Base-by-base conservation (phyloP, 2,113 vertebrate species). In the Microcebus murinus region DNA sequence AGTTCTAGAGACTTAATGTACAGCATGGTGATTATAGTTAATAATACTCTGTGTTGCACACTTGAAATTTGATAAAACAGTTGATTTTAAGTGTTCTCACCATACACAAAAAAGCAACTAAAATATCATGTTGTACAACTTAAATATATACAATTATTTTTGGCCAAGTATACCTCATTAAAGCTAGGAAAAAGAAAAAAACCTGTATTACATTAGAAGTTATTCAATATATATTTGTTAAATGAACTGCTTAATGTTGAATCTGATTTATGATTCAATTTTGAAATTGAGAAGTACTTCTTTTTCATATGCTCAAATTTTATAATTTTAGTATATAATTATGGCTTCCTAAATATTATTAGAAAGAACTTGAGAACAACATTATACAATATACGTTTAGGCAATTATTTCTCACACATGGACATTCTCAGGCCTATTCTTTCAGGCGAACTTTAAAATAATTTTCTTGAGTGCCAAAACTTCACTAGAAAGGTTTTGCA, bases 401-500 rank as follows among this genome's bases (percentile, higher is more conserved):
- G 6, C 14, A 48, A 12, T 57, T 74, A 34, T 68, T 86, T 95
- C 50, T 76, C 74, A 82, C 21, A 42, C 23, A 59, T 13, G 3
- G 57, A 29, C 63, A 70, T 42, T 57, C 23, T 85, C 65, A 55
- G 12, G 29, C 48, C 45, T 74, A 9, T 83, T 65, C 18, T 23
- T 76, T 93, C 65, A 57, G 29, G 55, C 9, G 25, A 57, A 83
- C 50, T 76, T 91, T 8, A 67, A 31, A 79, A 52, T 67, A 81
- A 86, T 81, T 74, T 87, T 90, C 59, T 50, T 50, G 34, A 91
- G 13, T 39, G 42, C 29, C 89, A 91, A 85, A 84, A 68, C 71
- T 77, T 76, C 48, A 36, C 77, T 80, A 82, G 55, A 71, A 93
- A 96, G 17, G 9, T 71, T 85, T 89, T 76, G 80, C 71, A 76